Evolutionary conservation across 1,140 invertebrate species (phyloP).

Genomic region (Elysia chlorotica): DNA sequence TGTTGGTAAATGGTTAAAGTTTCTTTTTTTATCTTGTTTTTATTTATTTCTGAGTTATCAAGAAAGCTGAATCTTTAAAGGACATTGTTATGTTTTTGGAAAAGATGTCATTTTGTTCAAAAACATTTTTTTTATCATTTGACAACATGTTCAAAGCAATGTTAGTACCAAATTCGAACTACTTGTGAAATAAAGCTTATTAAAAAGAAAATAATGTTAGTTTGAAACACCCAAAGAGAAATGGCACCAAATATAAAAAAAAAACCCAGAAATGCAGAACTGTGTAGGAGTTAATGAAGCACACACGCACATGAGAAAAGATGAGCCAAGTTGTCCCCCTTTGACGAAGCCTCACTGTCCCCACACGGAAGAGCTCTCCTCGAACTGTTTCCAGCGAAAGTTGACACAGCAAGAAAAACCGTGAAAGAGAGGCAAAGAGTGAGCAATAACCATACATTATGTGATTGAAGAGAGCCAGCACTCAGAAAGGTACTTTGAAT

Average conservation of each 20-base stretch:
- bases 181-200: neutral
- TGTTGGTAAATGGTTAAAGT: too few species aligned
- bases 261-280: neutral
- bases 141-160: too few species aligned
- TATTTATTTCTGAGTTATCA: too few species aligned
- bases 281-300: neutral
- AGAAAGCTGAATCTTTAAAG: too few species aligned
- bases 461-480: neutral
- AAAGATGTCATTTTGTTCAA: too few species aligned
- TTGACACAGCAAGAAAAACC: neutral
- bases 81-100: too few species aligned
- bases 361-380: neutral
- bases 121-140: too few species aligned
- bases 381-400: constrained; percentile 7
- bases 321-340: neutral
- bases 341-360: too few species aligned
- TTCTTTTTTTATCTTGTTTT: too few species aligned
- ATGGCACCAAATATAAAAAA: neutral
- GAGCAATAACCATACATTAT: constrained; percentile 1
- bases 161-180: neutral
- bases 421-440: neutral
- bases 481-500: neutral
- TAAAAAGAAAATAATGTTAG: neutral
- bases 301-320: neutral
- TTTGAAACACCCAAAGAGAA: neutral